Percentiles rank a stretch among this genome's conserved stretches.
Evolutionary conservation across 2,113 vertebrate genomes (phyloP).

Genomic region (Oncorhynchus gorbuscha): DNA sequence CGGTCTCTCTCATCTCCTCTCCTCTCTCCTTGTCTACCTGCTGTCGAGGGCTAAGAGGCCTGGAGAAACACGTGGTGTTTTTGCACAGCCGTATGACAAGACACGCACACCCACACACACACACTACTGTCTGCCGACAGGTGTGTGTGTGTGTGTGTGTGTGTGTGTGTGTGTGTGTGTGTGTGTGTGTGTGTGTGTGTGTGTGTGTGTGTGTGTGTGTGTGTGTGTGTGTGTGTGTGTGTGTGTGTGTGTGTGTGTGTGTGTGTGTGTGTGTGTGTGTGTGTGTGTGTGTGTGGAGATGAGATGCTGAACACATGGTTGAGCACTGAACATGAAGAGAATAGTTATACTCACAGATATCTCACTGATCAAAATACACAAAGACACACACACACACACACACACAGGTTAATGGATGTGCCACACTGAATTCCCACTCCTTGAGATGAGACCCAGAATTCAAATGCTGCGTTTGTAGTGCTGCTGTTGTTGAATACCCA

Average conservation of each 20-base stretch:
- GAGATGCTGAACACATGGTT: conserved; percentile 19
- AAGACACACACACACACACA: no score
- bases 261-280: conserved; percentile 11
- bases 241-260: conserved; percentile 10
- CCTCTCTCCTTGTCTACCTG: not conserved
- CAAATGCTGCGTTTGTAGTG: not conserved
- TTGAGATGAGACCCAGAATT: not conserved
- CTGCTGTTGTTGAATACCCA: not conserved
- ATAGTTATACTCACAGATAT: conserved; percentile 11
- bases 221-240: conserved; percentile 10
- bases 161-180: conserved; percentile 20
- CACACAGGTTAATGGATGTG: no score
- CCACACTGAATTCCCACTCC: not conserved
- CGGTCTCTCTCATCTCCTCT: not conserved
- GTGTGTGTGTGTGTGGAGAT: conserved; percentile 5
- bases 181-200: conserved; percentile 20
- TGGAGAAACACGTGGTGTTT: conserved; percentile 59
- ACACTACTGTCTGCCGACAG: not conserved
- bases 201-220: conserved; percentile 10
- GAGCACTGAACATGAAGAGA: conserved; percentile 29
- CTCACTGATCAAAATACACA: conserved; percentile 35
- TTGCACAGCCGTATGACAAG: conserved; percentile 41
- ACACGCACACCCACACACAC: not conserved
- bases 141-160: conserved; percentile 16
- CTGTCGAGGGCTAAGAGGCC: conserved; percentile 51